A percentile compares a stretch with the other conserved stretches of the same genome.
Conservation (phyloP, 2,113 vertebrate species). For the Microcebus murinus region DNA sequence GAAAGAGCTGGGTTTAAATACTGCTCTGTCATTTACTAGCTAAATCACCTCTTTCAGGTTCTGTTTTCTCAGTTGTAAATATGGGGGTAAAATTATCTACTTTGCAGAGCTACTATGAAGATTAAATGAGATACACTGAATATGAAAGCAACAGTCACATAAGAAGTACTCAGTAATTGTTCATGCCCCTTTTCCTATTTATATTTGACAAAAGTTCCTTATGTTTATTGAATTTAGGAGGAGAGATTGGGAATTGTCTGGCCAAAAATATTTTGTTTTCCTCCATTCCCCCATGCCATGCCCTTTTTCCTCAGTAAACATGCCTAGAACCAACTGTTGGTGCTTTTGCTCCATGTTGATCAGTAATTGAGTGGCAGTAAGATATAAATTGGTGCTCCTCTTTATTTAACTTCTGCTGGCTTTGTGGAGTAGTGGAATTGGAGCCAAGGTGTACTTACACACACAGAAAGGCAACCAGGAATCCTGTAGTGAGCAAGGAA, state of each 20-base stretch:
- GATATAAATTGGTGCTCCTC: background rate
- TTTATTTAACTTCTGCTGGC: slow-evolving; percentile 11
- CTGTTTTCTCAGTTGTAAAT: background rate
- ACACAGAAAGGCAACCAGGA: background rate
- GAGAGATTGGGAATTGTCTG: background rate
- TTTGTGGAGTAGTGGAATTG: background rate
- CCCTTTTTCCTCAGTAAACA: slow-evolving; percentile 25
- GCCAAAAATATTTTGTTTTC: background rate
- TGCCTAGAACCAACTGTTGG: background rate
- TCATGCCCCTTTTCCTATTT: background rate
- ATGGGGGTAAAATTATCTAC: background rate
- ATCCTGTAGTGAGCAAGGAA: background rate
- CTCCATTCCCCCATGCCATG: background rate
- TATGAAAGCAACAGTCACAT: background rate
- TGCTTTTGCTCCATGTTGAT: background rate
- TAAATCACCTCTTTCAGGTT: background rate
- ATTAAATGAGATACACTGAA: background rate
- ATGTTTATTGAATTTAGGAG: background rate
- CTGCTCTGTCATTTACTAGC: background rate
- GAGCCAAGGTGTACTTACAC: background rate
- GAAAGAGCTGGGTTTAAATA: slow-evolving; percentile 26
- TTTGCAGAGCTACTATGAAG: background rate
- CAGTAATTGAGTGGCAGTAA: background rate
- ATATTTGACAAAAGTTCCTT: slow-evolving; percentile 18
- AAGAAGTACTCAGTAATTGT: background rate